Evolutionary conservation across 2,113 vertebrate species (phyloP), one percentile per base, ranked within the genome.

Genomic region (Mandrillus leucophaeus): DNA sequence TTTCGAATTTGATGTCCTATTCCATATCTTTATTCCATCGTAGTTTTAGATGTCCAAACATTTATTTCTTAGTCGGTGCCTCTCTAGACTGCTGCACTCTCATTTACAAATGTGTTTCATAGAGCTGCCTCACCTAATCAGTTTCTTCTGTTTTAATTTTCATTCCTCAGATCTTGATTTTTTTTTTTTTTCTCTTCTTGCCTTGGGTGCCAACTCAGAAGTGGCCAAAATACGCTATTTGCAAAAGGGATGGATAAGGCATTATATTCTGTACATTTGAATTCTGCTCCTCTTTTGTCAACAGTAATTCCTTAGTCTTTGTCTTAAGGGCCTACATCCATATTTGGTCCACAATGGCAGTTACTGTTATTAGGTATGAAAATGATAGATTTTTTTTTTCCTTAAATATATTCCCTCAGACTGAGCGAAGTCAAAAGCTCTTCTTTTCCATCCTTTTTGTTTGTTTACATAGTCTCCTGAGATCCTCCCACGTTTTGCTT

Each of bases 101-200:
- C 52, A 61, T 83, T 82, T 40, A 64, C 96, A 88, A 96, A 25
- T 76, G 14, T 10, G 43, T 83, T 92, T 93, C 57, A 48, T 48
- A 64, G 73, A 93, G 23, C 6, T 32, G 27, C 50, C 97, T 82
- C 75, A 68, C 66, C 61, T 52, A 70, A 18, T 40, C 35, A 45
- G 79, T 48, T 22, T 84, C 25, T 90, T 84, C 80, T 48, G 48
- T 90, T 92, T 88, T 92, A 81, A 16, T 90, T 92, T 95, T 96
- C 7, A 32, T 95, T 93, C 8, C 48, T 95, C 32, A 57, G 32
- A 66, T 81, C 70, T 81, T 96, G 10, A 61, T 27, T 59, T 72
- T 66, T 40, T 52, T 66, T 40, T 52, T 76, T 86, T 40, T 52
- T 76, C 83, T 68, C 22, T 8, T 83, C 14, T 57, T 86, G 23